Conservation (phyloP, 2,888 invertebrate genomes). For the Agrochola circellaris region DNA sequence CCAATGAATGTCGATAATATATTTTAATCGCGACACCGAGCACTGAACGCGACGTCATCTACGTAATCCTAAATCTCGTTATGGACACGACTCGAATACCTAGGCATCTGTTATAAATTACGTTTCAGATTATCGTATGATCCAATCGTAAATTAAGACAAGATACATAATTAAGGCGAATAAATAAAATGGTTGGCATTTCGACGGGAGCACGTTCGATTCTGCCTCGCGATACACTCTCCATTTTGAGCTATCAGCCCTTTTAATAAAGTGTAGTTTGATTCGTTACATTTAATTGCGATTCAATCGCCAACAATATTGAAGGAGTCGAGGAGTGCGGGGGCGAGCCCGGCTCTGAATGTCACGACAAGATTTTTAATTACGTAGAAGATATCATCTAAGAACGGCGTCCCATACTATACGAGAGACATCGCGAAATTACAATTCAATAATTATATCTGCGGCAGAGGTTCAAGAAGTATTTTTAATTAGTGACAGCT, state of each 20-base stretch:
- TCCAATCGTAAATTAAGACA: conserved; percentile 91
- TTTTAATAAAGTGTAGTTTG: conserved; percentile 90
- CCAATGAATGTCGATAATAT: conserved; percentile 88
- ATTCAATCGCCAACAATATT: conserved; percentile 90
- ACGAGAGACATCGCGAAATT: conserved; percentile 86
- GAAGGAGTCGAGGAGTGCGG: conserved; percentile 87
- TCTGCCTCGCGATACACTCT: conserved; percentile 81
- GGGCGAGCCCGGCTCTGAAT: conserved; percentile 89
- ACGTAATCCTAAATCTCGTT: conserved; percentile 89
- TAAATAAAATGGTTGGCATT: conserved; percentile 91
- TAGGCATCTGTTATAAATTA: conserved; percentile 90
- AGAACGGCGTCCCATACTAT: conserved; percentile 85
- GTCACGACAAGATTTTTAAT: conserved; percentile 91
- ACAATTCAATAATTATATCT: conserved; percentile 88
- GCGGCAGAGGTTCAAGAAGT: conserved; percentile 71
- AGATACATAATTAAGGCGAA: conserved; percentile 91
- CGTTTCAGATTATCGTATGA: conserved; percentile 90
- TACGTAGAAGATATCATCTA: conserved; percentile 90
- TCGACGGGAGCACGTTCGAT: conserved; percentile 90
- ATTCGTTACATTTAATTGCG: conserved; percentile 89
- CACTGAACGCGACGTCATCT: conserved; percentile 81
- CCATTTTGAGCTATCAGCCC: conserved; percentile 89
- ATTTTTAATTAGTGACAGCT: conserved; percentile 80
- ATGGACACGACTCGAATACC: conserved; percentile 89
- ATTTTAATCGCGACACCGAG: conserved; percentile 83